Evolutionary conservation across 2,797 vertebrate species (phyloP), one percentile per base, ranked within the genome.

Genomic region (Microtus obscurus): DNA sequence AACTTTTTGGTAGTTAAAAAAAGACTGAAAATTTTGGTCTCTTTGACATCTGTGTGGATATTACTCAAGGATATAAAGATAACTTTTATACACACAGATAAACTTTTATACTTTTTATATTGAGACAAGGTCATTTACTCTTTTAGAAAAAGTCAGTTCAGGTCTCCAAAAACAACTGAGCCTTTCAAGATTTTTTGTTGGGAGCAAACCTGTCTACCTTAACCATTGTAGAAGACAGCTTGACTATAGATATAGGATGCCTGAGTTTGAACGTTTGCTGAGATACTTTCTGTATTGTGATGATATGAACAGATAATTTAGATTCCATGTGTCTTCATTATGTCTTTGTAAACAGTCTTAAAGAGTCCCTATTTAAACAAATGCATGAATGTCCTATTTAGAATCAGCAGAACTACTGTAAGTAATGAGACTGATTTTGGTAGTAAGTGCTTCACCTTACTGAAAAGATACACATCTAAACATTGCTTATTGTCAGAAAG

Each of bases 31-130:
- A 9, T 19, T 5, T 27, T 90, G 2, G 1, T 87, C 13, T 43
- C 10, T 29, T 85, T 82, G 69, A 74, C 4, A 45, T 37, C 89
- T 89, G 82, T 37, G 43, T 6, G 80, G 56, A 76, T 43, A 88
- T 69, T 92, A 97, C 95, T 95, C 94, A 97, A 95, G 91, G 89
- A 76, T n/a, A 45, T 94, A 74, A 95, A 80, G 95, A 96, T 48
- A 48, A 48, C 48, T 48, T 13, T 48, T 48, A 94, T 51, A 79
- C 61, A 16, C 23, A 93, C 92, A 93, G 31, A 71, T 63, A 91
- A 19, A 27, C 40, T 40, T 40, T 81, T 79, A 19, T 37, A 43
- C 6, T 73, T 74, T 89, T 79, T 95, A 51, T 69, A 67, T 73
- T 53, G 16, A 67, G 21, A 59, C 5, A 76, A 29, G 17, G 34